Base-by-base conservation (phyloP, 1,140 invertebrate genomes). In the Drosophila ironensis region DNA sequence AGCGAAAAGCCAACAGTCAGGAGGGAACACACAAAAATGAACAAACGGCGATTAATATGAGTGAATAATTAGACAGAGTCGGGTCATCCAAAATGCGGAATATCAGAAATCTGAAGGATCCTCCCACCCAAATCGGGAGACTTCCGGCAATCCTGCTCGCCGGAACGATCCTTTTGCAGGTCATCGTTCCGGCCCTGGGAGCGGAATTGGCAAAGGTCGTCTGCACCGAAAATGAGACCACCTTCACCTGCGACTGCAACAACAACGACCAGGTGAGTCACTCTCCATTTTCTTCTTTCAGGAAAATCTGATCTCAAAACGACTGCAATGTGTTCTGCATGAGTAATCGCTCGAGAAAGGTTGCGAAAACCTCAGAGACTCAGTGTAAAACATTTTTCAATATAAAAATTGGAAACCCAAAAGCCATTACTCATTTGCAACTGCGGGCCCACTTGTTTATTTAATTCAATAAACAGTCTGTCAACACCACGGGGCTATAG, bases 201-300 rank as follows among this genome's bases (percentile, higher is more conserved):
- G 33, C 50, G 44, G 25, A 68, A n/a, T 0, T 56, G 8, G 24
- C 51, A n/a, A 84, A 87, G 69, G 77, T 87, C 40, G 77, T 6
- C 27, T 89, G 88, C 40, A 67, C 70, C 12, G 66, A 72, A 4
- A 81, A 87, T 41, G 88, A 89, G 12, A 78, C 77, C n/a, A 81
- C 78, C 63, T 86, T 73, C 38, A 88, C 80, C 52, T 89, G 88
- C 9, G 88, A 89, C 54, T 89, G 88, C 52, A 59, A 72, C 8
- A 68, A 82, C 67, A 52, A 54, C 12, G 57, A 77, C 2, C 72
- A 81, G 82, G 88, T 89, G 63, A 87, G 72, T 86, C 30, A 47
- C 0, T 14, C 5, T 9, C 1, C 19, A 9, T 22, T 35, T 9
- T 17, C 33, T 3, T 27, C 25, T 8, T 27, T 27, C 6, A 27